Conservation (phyloP, 2,113 vertebrate species). For the Actinemys pallida region DNA sequence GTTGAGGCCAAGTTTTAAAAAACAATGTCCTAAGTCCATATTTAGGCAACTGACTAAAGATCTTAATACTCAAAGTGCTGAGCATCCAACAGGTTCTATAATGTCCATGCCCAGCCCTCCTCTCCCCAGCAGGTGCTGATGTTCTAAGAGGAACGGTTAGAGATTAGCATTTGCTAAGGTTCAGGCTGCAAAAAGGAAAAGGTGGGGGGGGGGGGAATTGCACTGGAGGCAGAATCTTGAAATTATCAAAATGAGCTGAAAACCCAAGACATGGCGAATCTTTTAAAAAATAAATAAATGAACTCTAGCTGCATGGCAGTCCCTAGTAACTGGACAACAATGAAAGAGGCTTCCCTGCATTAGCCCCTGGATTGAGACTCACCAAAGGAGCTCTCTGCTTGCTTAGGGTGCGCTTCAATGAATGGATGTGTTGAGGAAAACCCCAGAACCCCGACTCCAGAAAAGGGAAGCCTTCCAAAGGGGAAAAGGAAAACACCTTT, state of each 20-base stretch:
- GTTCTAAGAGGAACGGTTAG: neutral
- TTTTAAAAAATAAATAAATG: slow-evolving; percentile 38
- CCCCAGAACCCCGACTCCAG: slow-evolving; percentile 26
- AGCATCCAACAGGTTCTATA: neutral
- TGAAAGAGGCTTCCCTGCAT: slow-evolving; percentile 30
- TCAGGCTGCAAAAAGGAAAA: neutral
- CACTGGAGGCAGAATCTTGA: neutral
- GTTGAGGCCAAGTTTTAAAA: neutral
- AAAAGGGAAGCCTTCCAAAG: slow-evolving; percentile 1
- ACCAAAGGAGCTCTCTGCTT: slow-evolving; percentile 16
- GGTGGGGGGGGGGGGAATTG: neutral
- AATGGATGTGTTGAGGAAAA: slow-evolving; percentile 5
- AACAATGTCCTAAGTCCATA: fast-evolving
- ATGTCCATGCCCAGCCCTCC: neutral
- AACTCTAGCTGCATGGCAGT: slow-evolving; percentile 11
- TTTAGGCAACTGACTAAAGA: fast-evolving
- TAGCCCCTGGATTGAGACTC: neutral
- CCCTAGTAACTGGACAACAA: slow-evolving; percentile 37
- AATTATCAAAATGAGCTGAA: neutral
- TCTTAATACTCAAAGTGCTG: neutral
- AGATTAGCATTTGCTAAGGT: neutral
- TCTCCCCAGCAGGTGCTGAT: neutral
- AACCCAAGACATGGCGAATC: neutral
- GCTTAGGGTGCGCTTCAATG: neutral
- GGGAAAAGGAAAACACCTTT: neutral